Percentiles rank a stretch among this genome's conserved stretches.
Conservation (phyloP, 1,140 invertebrate genomes). For the Macrocentrus cingulum region DNA sequence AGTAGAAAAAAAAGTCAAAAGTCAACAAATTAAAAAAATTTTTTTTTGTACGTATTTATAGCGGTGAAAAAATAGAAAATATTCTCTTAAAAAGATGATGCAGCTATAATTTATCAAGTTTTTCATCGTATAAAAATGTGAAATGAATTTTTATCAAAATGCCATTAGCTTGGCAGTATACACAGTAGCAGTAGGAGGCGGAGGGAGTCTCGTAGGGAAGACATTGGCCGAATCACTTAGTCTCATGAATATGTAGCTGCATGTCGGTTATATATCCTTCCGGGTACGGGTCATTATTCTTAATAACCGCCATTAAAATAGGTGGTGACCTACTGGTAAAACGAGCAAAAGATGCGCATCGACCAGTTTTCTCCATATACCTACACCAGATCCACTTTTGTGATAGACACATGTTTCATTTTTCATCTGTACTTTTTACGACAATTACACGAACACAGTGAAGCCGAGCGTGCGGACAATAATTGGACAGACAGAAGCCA, state of each 20-base stretch:
- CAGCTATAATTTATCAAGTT: too few relatives aligned
- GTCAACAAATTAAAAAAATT: too few relatives aligned
- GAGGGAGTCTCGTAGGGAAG: slow-evolving; percentile 16
- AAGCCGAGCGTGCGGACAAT: not conserved
- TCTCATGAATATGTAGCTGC: slow-evolving; percentile 34
- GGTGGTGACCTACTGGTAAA: slow-evolving; percentile 5
- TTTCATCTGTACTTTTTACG: not conserved
- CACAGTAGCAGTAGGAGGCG: not conserved
- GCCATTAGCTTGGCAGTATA: slow-evolving; percentile 16
- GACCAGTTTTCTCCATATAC: slow-evolving; percentile 9
- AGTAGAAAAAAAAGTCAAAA: too few relatives aligned
- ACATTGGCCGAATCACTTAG: slow-evolving; percentile 37
- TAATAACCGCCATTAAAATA: slow-evolving; percentile 33
- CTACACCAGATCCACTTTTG: not conserved
- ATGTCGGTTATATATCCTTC: slow-evolving; percentile 23
- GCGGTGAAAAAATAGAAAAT: too few relatives aligned
- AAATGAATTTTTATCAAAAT: slow-evolving; percentile 28
- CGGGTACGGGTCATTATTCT: slow-evolving; percentile 34
- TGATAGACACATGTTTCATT: not conserved
- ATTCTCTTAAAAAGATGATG: too few relatives aligned
- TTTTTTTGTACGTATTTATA: too few relatives aligned
- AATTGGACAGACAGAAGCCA: not conserved
- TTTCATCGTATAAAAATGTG: not conserved
- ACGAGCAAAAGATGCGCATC: slow-evolving; percentile 5
- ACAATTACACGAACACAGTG: slow-evolving; percentile 13